These are phyloP conservation scores for Patella caerulea DNA, from an alignment of 2,888 invertebrate genomes.

Conservation along the genomic window DNA sequence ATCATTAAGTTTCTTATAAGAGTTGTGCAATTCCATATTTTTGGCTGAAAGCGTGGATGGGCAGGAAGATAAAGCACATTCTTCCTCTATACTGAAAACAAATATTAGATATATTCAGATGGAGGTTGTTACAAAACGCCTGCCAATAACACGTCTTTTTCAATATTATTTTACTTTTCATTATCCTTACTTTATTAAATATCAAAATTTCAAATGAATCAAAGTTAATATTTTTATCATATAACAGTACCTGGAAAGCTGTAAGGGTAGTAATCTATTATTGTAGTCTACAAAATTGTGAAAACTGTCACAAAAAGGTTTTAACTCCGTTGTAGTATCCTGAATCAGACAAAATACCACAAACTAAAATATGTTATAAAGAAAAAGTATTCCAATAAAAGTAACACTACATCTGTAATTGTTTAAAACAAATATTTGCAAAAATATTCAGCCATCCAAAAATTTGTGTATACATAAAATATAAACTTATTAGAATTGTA, in stretches of 20 bases:
- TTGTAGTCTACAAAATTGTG: slow-evolving; percentile 67
- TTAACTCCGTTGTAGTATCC: slow-evolving; percentile 67
- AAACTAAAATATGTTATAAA: too few relatives aligned
- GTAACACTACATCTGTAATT: too few relatives aligned
- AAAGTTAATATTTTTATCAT: slow-evolving; percentile 43
- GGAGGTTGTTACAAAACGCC: too few relatives aligned
- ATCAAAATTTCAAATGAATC: neutral
- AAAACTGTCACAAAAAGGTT: slow-evolving; percentile 62
- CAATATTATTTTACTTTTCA: neutral
- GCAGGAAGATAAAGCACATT: slow-evolving; percentile 67
- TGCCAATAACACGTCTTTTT: neutral
- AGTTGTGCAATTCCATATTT: slow-evolving; percentile 65
- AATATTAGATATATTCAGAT: too few relatives aligned
- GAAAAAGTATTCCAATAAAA: too few relatives aligned
- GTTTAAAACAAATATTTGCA: too few relatives aligned
- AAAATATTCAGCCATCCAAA: too few relatives aligned
- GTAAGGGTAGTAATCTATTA: slow-evolving; percentile 71
- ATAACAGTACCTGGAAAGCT: slow-evolving; percentile 66
- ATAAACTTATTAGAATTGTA: slow-evolving; percentile 56
- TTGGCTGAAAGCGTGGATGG: slow-evolving; percentile 64
- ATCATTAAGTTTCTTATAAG: slow-evolving; percentile 56
- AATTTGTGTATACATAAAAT: too few relatives aligned
- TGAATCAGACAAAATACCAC: slow-evolving; percentile 26
- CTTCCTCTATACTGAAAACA: slow-evolving; percentile 67
- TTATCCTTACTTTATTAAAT: neutral